Base-by-base conservation (phyloP, 2,113 vertebrate species). In the Anser cygnoides region DNA sequence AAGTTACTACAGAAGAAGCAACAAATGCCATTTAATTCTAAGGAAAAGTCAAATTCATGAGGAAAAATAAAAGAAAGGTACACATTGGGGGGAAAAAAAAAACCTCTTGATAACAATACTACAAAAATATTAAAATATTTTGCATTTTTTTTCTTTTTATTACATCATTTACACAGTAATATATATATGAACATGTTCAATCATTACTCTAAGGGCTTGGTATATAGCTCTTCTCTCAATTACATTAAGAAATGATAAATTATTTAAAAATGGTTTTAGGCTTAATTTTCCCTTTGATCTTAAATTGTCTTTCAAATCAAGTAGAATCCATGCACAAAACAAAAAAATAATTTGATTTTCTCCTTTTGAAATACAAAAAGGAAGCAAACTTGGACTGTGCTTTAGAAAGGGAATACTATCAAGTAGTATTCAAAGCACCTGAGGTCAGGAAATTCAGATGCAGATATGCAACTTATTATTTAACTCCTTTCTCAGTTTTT, bases 221-320 rank as follows among this genome's bases (percentile, higher is more conserved):
- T 82, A 16, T 66, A 29, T 25, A n/a, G 7, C 23, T 81, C 13
- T 73, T 83, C 39, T 90, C 44, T 20, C 35, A 80, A 84, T 90
- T 82, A 92, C 79, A 85, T 59, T 92, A 59, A 79, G 76, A 88
- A 94, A 52, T 43, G 66, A 86, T 54, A 55, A 63, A 49, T 86
- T 88, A 91, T 93, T 93, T 78, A 73, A 94, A 97, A 79, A 75
- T 90, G 29, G 37, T 80, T 93, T 96, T 85, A 96, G 96, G 52
- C 78, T 33, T 95, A 58, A 73, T 67, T 92, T 91, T 96, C 92
- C 50, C 86, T 95, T 87, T 89, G 78, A 93, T 86, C 80, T 86
- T 86, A 92, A 93, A 92, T 6, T 58, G 62, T 82, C 78, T 96
- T 96, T 97, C 81, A 90, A 86, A 29, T 80, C 87, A 93, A 62